Conservation (phyloP, 2,113 vertebrate genomes). For the Tenrec ecaudatus region DNA sequence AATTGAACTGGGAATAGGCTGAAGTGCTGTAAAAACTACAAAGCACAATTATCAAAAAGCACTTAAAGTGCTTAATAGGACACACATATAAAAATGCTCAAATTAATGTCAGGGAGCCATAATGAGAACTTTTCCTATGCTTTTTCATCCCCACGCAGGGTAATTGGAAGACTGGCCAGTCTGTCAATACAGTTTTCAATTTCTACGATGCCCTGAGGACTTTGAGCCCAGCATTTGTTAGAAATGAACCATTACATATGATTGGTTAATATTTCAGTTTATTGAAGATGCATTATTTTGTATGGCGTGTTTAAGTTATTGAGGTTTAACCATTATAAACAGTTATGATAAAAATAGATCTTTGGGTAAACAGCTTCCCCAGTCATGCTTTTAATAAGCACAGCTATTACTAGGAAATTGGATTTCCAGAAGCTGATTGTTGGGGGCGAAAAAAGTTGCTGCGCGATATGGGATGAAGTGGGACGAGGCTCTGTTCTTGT, state of each 20-base stretch:
- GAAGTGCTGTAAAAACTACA: constrained; percentile 99
- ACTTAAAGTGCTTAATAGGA: constrained; percentile 99
- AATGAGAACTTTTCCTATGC: constrained; percentile 93
- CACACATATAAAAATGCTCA: constrained; percentile 99
- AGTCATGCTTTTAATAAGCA: constrained; percentile 86
- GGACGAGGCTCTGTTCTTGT: not conserved
- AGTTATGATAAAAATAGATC: constrained; percentile 90
- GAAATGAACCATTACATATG: constrained; percentile 93
- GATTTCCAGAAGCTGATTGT: constrained; percentile 76
- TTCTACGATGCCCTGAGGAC: constrained; percentile 92
- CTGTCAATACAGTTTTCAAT: constrained; percentile 92
- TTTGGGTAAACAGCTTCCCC: constrained; percentile 80
- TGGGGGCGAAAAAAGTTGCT: constrained; percentile 35
- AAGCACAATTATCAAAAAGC: constrained; percentile 99
- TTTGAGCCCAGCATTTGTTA: constrained; percentile 88
- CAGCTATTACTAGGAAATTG: constrained; percentile 84
- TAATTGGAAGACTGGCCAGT: constrained; percentile 87
- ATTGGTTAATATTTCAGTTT: constrained; percentile 96
- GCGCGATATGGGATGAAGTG: not conserved
- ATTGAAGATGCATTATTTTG: constrained; percentile 92
- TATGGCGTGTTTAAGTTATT: constrained; percentile 88
- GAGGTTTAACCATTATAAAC: constrained; percentile 88
- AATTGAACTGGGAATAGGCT: constrained; percentile 99
- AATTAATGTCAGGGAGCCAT: constrained; percentile 96
- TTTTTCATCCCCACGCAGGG: constrained; percentile 93